phyloP scores from a whole-genome alignment of 2,888 invertebrate genomes.

The Ceramica pisi region DNA sequence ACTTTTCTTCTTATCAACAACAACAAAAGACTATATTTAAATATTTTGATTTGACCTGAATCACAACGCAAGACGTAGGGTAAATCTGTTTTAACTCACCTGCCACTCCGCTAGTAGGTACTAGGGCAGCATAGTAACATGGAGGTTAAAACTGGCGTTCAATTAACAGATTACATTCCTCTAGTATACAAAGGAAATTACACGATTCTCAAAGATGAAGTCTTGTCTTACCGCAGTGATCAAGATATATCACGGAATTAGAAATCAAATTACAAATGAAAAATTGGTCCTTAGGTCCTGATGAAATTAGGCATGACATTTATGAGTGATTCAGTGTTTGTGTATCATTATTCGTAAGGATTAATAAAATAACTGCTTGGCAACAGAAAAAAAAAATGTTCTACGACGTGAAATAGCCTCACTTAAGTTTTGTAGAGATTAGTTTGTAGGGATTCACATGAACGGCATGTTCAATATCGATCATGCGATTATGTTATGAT shows the following conservation, averaged over 20 bases:
- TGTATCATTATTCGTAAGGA: neutral
- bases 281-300: neutral
- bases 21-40: constrained; percentile 10
- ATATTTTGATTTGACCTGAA: constrained; percentile 25
- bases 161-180: constrained; percentile 10
- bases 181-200: constrained; percentile 15
- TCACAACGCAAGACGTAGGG: constrained; percentile 6
- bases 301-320: neutral
- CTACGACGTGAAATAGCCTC: constrained; percentile 53
- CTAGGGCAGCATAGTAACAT: constrained; percentile 5
- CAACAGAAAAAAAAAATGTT: constrained; percentile 29
- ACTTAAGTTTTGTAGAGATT: constrained; percentile 60
- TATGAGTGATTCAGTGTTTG: fast-evolving
- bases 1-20: constrained; percentile 25
- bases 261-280: neutral
- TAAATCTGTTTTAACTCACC: constrained; percentile 23
- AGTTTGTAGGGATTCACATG: constrained; percentile 63
- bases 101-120: constrained; percentile 12
- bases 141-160: constrained; percentile 10
- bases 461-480: constrained; percentile 60
- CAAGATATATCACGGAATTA: neutral
- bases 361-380: constrained; percentile 10
- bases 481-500: constrained; percentile 58
- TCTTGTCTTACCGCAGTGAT: neutral
- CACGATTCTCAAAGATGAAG: neutral